Evolutionary conservation across 1,140 invertebrate species (phyloP), one percentile per base, ranked within the genome.

Genomic region (Bombus superbus): DNA sequence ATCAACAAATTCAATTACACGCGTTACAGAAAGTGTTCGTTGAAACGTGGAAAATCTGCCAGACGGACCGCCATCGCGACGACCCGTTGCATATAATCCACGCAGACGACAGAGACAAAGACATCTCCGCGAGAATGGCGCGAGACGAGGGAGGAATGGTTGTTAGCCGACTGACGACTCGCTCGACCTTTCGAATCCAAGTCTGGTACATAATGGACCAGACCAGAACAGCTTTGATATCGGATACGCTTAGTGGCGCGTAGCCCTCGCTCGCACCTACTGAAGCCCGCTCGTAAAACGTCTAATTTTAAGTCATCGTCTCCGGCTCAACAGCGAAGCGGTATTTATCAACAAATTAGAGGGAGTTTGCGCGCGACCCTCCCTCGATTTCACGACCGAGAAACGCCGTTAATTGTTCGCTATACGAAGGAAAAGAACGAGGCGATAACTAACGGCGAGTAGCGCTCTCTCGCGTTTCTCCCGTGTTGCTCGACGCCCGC

Each of bases 291-390:
- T 92, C 91, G 86, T 92, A 92, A 92, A 92, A 89, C 82, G 86
- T 92, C 91, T 92, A 92, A 91, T 92, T 92, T 92, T 92, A 92
- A 91, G 82, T 68, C 81, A 68, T 82, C 79, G 40, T 15, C 74
- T 69, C 35, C 66, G 62, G 71, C 42, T 47, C 71, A 73, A 78
- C 78, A 76, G 57, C 74, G 40, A 84, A 91, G 86, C 87, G 85
- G 85, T 92, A 92, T 92, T 92, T 92, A 92, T 92, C 91, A 92
- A 92, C 91, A 91, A 91, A 92, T 92, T 91, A 87, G 68, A 78
- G 66, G 85, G 81, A 76, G 64, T 44, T 75, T n/a, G 44, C 22
- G 10, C 4, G 28, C 77, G 22, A 28, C 32, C 38, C 62, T 74
- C 25, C 53, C 28, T 5, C 64, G 28, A 28, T 69, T 57, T 53